Percentiles rank a stretch among this genome's conserved stretches.
These are phyloP conservation scores for Drosophila arizonae DNA, from an alignment of 1,140 invertebrate species.

Conservation along the genomic window DNA sequence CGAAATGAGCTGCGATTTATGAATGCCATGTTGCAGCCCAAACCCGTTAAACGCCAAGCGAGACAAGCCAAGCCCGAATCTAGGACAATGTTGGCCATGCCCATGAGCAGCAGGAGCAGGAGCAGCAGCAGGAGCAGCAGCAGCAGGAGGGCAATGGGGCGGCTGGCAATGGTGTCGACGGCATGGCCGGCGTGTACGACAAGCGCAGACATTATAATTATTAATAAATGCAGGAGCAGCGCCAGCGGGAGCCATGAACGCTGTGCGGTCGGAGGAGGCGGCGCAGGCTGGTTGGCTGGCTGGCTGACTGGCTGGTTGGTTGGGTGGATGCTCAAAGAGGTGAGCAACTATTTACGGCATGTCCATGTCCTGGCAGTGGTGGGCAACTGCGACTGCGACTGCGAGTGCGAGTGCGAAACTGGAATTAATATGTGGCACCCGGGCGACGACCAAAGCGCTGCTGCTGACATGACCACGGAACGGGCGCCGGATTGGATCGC, in stretches of 20 bases:
- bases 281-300: no score
- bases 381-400: not conserved
- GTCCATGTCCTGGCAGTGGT: slow-evolving; percentile 40
- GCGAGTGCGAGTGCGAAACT: slow-evolving; percentile 61
- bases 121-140: not conserved
- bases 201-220: slow-evolving; percentile 78
- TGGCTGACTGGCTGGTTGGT: no score
- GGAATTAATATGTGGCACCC: slow-evolving; percentile 81
- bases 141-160: not conserved
- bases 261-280: not conserved
- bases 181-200: slow-evolving; percentile 47
- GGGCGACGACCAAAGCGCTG: slow-evolving; percentile 59
- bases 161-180: not conserved
- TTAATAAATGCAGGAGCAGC: slow-evolving; percentile 75
- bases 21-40: slow-evolving; percentile 57
- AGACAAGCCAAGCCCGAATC: slow-evolving; percentile 12
- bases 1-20: slow-evolving; percentile 80
- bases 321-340: slow-evolving; percentile 11
- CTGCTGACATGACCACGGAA: slow-evolving; percentile 56
- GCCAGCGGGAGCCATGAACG: slow-evolving; percentile 17
- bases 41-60: slow-evolving; percentile 13
- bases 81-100: not conserved
- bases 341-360: slow-evolving; percentile 76
- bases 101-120: not conserved
- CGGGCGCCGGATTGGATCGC: slow-evolving; percentile 20